phyloP scores from a whole-genome alignment of 2,797 vertebrate genomes.

The Enteromius viviparus region DNA sequence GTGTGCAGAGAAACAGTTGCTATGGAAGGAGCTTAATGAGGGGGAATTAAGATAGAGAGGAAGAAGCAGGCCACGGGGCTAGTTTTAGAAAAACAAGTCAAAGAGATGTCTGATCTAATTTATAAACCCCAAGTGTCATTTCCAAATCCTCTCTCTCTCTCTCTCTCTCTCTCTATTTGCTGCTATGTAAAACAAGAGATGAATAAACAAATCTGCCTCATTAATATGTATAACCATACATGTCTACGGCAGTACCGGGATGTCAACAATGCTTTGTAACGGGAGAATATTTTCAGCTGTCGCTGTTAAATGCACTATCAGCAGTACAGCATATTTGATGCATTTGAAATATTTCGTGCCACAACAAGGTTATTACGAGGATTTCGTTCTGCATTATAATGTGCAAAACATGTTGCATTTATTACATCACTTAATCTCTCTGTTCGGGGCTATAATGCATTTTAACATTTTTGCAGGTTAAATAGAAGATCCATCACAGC shows the following conservation, averaged over 20 bases:
- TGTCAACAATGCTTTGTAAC: conserved; percentile 69
- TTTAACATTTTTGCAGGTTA: conserved; percentile 49
- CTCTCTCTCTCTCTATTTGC: conserved; percentile 52
- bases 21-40: conserved; percentile 70
- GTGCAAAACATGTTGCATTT: conserved; percentile 55
- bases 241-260: conserved; percentile 59
- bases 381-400: conserved; percentile 58
- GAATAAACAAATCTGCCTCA: conserved; percentile 71
- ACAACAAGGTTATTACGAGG: conserved; percentile 63
- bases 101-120: conserved; percentile 71
- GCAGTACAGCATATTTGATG: conserved; percentile 40
- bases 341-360: conserved; percentile 53
- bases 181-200: conserved; percentile 72
- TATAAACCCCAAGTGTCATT: conserved; percentile 71
- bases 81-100: conserved; percentile 68
- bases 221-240: conserved; percentile 74
- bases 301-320: conserved; percentile 55
- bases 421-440: conserved; percentile 31
- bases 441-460: not conserved
- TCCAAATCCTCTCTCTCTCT: conserved; percentile 64
- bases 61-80: conserved; percentile 70
- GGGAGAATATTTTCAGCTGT: conserved; percentile 60
- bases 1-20: conserved; percentile 58
- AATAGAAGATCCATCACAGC: conserved; percentile 6
- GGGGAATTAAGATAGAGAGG: conserved; percentile 74